Evolutionary conservation across 2,797 vertebrate species (phyloP).

Genomic region (Sternotherus odoratus): DNA sequence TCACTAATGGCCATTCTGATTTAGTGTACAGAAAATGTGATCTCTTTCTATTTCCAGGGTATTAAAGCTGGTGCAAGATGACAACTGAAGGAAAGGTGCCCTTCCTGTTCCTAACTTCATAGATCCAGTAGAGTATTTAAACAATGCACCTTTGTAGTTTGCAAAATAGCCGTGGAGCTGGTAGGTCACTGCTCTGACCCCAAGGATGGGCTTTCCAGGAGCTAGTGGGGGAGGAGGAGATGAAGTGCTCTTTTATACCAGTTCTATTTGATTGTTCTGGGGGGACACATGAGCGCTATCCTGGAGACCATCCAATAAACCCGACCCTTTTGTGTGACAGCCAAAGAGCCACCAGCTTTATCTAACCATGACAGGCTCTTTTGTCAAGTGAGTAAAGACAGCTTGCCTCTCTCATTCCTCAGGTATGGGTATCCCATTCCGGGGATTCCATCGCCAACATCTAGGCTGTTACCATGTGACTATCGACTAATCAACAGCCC

Average conservation of each 20-base stretch:
- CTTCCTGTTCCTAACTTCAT: background rate
- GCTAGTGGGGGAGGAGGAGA: background rate
- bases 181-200: background rate
- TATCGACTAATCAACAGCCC: background rate
- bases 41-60: background rate
- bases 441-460: background rate
- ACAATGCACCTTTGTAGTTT: background rate
- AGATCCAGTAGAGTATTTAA: background rate
- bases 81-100: background rate
- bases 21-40: background rate
- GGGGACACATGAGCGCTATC: background rate
- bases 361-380: background rate
- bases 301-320: background rate
- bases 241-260: background rate
- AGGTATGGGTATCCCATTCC: background rate
- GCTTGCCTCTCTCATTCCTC: background rate
- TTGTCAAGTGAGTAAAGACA: background rate
- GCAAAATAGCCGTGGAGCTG: background rate
- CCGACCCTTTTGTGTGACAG: background rate
- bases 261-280: background rate
- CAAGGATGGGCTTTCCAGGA: background rate
- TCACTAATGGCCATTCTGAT: background rate
- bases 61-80: background rate
- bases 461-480: background rate
- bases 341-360: background rate